Percentiles rank a stretch among this genome's conserved stretches.
phyloP scores from a whole-genome alignment of 2,113 vertebrate genomes.

The Onychostruthus taczanowskii region DNA sequence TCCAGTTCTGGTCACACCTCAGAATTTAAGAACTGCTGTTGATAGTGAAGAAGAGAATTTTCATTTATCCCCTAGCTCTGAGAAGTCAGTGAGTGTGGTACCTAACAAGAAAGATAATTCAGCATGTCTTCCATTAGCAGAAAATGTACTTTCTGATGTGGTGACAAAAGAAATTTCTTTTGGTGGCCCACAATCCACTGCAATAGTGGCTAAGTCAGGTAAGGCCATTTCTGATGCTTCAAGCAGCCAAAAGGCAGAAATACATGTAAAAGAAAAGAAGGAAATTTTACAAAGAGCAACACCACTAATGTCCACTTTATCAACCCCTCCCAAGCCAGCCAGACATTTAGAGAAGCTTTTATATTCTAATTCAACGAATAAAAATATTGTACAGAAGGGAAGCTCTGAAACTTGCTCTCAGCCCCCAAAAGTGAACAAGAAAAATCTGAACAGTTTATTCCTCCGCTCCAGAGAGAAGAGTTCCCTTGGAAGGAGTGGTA shows the following conservation, averaged over 20 bases:
- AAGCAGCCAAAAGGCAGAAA: background rate
- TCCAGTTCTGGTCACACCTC: background rate
- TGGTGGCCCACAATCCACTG: background rate
- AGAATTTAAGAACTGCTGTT: background rate
- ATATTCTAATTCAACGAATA: background rate
- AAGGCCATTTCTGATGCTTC: background rate
- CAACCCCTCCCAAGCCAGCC: background rate
- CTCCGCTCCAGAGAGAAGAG: background rate
- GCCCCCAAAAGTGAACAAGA: background rate
- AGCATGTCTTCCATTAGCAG: background rate
- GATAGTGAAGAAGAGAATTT: background rate
- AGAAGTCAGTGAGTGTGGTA: background rate
- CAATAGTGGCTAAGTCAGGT: background rate
- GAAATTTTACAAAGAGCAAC: background rate
- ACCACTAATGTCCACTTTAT: background rate
- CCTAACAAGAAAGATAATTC: background rate
- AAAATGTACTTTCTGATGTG: background rate
- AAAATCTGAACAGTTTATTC: background rate
- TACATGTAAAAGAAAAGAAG: background rate
- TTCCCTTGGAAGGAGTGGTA: background rate
- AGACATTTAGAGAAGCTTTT: background rate
- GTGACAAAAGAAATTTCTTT: constrained; percentile 6
- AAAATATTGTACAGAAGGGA: background rate
- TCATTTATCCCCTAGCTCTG: background rate
- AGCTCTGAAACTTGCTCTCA: background rate